Evolutionary conservation across 2,888 invertebrate genomes (phyloP), one percentile per base, ranked within the genome.

Genomic region (Biston betularia): DNA sequence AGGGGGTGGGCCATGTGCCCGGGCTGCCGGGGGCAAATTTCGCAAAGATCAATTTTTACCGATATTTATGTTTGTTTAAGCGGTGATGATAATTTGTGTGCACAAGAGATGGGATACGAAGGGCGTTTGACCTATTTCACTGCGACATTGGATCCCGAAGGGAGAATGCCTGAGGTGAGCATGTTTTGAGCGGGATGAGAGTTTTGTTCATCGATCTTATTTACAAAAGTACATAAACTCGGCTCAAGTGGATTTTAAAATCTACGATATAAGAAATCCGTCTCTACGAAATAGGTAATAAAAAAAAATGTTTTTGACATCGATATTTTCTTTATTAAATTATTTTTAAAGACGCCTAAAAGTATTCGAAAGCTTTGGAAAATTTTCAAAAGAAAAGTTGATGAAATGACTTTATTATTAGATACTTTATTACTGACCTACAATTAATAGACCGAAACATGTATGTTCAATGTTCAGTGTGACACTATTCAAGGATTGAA

Each of bases 1-100:
- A 74, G 77, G 80, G 81, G 80, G 76, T 52, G 67, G 58, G 70
- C 81, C 88, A 89, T 89, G 89, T 89, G 89, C 89, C 89, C 84
- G 83, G 83, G 83, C 74, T n/a, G 68, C 67, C 74, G 74, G 74
- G 71, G 69, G 68, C 63, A 72, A 75, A 76, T 78, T 79, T 76
- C 69, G 44, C 74, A 64, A 77, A 79, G 80, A 84, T 84, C 80
- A 85, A 79, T 87, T 86, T 84, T 81, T 76, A 77, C 80, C 69
- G 69, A 74, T 75, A 77, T 58, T 38, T 67, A 68, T 75, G 77
- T 82, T 84, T 83, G 77, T 80, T 80, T 49, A 58, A 77, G 72
- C 72, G 55, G 63, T 72, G 67, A 71, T 73, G 75, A 74, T 74
- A 78, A 79, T 81, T 84, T 81, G 79, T 84, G 76, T 79, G 72